Base-by-base conservation (phyloP, 2,113 vertebrate genomes). In the Gasterosteus nipponicus region DNA sequence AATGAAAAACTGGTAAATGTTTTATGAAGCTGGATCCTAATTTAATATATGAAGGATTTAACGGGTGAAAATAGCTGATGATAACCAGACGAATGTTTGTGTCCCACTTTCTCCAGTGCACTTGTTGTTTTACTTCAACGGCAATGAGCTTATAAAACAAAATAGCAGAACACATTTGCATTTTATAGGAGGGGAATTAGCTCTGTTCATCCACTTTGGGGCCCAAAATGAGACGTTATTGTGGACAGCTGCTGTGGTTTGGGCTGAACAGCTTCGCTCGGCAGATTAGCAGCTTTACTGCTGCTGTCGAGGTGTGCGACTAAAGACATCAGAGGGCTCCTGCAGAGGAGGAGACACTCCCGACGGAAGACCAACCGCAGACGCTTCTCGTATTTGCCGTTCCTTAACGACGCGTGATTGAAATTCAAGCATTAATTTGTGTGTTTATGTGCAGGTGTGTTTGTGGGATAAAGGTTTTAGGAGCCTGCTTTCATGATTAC, bases 271-370 rank as follows among this genome's bases (percentile, higher is more conserved):
- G 74, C 71, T 73, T 58, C 1, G 65, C 62, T 81, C 41, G 65
- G 82, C 74, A 77, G 65, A 76, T 83, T 59, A 82, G 63, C 74
- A 79, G 78, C 65, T 63, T 31, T 42, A 11, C 57, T 69, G 75
- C 26, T 57, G 57, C 73, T 75, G 78, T 58, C 54, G 58, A 77
- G 70, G 68, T 70, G 69, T 68, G 71, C 53, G 71, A 56, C 69
- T 69, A 12, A 53, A 77, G 73, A 77, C 49, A 39, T 69, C 42
- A 35, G 5, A 56, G 35, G n/a, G 14, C 10, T 14, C 62, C 80
- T 49, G 72, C 66, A 63, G 82, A 61, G 63, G 44, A 19, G 11
- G 38, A 60, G 11, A 33, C 11, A 8, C 19, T 57, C 42, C 56
- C 38, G 41, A 59, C 2, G 2, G 42, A 39, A 78, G 26, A 73